Base-by-base conservation (phyloP, 2,113 vertebrate species). In the Rhinichthys klamathensis region DNA sequence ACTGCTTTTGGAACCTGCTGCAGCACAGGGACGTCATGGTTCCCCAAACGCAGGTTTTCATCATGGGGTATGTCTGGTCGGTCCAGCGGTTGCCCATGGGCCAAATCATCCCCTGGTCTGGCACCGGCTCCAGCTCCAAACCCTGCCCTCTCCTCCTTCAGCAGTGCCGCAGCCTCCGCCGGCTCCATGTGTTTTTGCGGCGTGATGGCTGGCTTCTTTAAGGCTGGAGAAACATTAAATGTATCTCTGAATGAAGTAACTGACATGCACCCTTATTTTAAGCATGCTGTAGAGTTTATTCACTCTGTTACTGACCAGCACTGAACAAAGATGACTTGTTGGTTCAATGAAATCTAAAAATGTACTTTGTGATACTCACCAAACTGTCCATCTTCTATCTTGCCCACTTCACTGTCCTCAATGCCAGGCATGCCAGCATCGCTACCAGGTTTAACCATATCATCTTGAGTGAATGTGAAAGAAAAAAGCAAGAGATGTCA, bases 341-440 rank as follows among this genome's bases (percentile, higher is more conserved):
- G 8, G 30, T 56, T 78, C 10, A 38, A 38, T 56, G 8, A 3
- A 13, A 83, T 44, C 1, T 27, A 60, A 6, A 41, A 9, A 56
- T 56, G 0, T n/a, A 44, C 6, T 38, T n/a, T 41, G 18, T 49
- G 73, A 4, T 49, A 49, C 93, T 93, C 80, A 99, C 98, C 96
- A 87, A 96, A 96, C 46, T 96, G 96, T 78, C 93, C 87, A 27
- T 97, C 96, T 7, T 98, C 96, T 3, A 90, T 93, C 92, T 99
- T 99, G 51, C 95, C 96, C 82, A 96, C 95, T 85, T 97, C 97
- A 58, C 97, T 98, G 91, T 99, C 98, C 92, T 99, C 98, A 93
- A 99, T 96, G 78, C 96, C 98, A 83, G 98, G 98, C 98, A 99
- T 99, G 80, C 98, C 98, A 82, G 98, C 98, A 88, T 99, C 98